Evolutionary conservation across 2,113 vertebrate species (phyloP), one percentile per base, ranked within the genome.

Genomic region (Piaya cayana): DNA sequence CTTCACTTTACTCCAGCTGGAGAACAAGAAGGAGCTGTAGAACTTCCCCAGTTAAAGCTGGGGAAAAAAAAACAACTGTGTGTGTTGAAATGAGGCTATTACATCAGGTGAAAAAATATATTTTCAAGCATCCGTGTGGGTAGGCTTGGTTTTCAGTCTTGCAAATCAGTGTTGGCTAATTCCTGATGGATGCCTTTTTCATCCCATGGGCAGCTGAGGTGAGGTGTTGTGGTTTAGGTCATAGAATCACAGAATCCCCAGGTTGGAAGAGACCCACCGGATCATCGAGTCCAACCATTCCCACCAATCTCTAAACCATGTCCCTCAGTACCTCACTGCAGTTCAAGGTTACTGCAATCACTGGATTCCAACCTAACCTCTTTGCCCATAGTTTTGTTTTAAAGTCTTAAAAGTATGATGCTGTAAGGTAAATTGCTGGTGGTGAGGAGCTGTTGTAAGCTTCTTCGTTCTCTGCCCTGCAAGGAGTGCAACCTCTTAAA

Each of bases 141-240:
- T 47, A 21, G 37, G 16, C 59, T 45, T 58, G 36, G 47, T 81
- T 55, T 53, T 64, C 19, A 23, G 62, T n/a, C 43, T 42, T 83
- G n/a, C 43, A 37, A 32, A 22, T 59, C 22, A 15, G 37, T 8
- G 26, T 47, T 70, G 62, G 37, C 49, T 18, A 25, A 1, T 42
- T 69, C 6, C 62, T 53, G 12, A 11, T 49, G n/a, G 64, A 55
- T 0, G 3, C 1, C 1, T 18, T 36, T 63, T 43, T 80, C 8
- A 23, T 30, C 3, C 14, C 4, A 1, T 11, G 7, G 27, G 25
- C 59, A 69, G 56, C 50, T 30, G 50, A 60, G 59, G 9, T 26
- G 30, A 65, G 22, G 11, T 37, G 26, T 18, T 52, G 12, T 50
- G 52, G 45, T 1, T 2, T 26, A 59, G 9, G 18, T n/a, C 5